Percentiles rank a stretch among this genome's conserved stretches.
Evolutionary conservation across 2,113 vertebrate species (phyloP).

Genomic region (Grallaria varia): DNA sequence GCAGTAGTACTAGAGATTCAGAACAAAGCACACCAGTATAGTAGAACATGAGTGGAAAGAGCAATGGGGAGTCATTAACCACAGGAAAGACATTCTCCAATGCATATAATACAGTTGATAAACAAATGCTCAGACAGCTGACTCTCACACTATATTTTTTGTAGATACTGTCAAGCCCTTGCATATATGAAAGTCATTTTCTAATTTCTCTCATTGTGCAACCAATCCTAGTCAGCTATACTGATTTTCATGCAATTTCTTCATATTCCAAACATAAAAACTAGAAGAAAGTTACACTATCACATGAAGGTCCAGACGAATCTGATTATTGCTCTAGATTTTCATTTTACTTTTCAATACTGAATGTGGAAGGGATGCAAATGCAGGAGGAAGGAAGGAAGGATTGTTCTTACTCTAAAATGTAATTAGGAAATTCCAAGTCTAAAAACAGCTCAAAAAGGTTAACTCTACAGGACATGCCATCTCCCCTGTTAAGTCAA

Average conservation of each 20-base stretch:
- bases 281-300: background rate
- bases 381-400: background rate
- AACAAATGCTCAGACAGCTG: background rate
- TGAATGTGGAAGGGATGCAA: background rate
- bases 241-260: background rate
- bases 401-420: background rate
- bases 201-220: background rate
- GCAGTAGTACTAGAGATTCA: background rate
- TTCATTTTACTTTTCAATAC: background rate
- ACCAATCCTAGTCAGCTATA: background rate
- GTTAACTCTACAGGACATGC: background rate
- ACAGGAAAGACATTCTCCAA: background rate
- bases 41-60: background rate
- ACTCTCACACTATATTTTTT: rapidly evolving
- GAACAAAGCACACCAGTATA: background rate
- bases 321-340: background rate
- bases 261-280: background rate
- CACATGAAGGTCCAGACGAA: background rate
- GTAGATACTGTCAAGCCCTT: background rate
- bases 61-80: background rate
- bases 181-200: background rate
- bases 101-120: background rate
- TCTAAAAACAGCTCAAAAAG: background rate
- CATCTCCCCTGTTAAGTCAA: background rate
- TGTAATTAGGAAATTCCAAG: background rate